Evolutionary conservation across 2,797 vertebrate species (phyloP).

Genomic region (Eleutherodactylus coqui): DNA sequence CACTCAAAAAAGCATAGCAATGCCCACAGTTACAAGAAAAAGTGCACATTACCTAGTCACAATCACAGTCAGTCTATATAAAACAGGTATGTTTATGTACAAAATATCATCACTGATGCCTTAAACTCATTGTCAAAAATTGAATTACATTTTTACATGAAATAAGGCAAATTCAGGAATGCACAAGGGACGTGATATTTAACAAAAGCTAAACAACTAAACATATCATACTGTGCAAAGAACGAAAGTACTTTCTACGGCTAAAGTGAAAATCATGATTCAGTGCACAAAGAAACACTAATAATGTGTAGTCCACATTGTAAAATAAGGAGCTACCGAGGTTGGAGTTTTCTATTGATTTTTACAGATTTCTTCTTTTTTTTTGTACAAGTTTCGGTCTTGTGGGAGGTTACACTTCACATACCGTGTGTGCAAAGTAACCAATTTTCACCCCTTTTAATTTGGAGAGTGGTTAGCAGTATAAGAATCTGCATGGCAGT

Average conservation of each 20-base stretch:
- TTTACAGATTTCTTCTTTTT: conserved; percentile 69
- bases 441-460: conserved; percentile 66
- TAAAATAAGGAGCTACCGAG: conserved; percentile 77
- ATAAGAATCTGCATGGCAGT: background rate
- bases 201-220: conserved; percentile 79
- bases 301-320: conserved; percentile 76
- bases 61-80: conserved; percentile 87
- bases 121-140: conserved; percentile 82
- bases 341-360: conserved; percentile 68
- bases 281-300: conserved; percentile 82
- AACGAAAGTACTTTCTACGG: conserved; percentile 79
- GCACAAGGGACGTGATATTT: conserved; percentile 80
- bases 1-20: conserved; percentile 86
- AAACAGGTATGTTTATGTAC: conserved; percentile 84
- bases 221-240: conserved; percentile 76
- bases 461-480: conserved; percentile 14
- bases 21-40: conserved; percentile 87
- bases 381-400: conserved; percentile 74
- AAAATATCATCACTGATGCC: conserved; percentile 83
- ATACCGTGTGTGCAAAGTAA: conserved; percentile 73
- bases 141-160: conserved; percentile 81
- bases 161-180: conserved; percentile 88
- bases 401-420: conserved; percentile 73
- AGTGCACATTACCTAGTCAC: conserved; percentile 88
- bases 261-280: conserved; percentile 77